phyloP scores from a whole-genome alignment of 2,113 vertebrate species.

The Prietella phreatophila region DNA sequence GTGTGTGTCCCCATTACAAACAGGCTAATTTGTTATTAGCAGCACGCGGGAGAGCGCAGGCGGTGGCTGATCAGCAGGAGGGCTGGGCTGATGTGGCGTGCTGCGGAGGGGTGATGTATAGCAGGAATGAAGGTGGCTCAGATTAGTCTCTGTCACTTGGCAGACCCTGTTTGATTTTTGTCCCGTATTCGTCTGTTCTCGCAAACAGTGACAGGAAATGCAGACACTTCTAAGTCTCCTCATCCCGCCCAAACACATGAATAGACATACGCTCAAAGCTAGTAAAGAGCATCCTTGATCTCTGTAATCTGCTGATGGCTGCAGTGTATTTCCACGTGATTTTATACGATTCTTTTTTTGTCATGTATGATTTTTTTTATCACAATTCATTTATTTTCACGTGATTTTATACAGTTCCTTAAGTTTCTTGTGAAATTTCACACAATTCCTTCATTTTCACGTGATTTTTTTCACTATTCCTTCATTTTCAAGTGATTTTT shows the following conservation, averaged over 20 bases:
- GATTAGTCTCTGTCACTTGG: slow-evolving; percentile 49
- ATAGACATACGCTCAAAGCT: slow-evolving; percentile 20
- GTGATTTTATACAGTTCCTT: no score
- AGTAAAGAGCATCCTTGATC: not conserved
- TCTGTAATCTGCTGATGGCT: not conserved
- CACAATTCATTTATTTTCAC: not conserved
- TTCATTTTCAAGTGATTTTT: no score
- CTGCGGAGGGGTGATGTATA: slow-evolving; percentile 39
- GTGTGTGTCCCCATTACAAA: no score
- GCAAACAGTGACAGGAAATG: slow-evolving; percentile 21
- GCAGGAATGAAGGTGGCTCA: slow-evolving; percentile 12
- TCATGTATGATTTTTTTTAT: not conserved
- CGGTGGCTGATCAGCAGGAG: slow-evolving; percentile 62
- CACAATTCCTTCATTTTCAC: not conserved
- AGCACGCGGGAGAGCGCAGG: slow-evolving; percentile 65
- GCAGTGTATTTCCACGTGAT: not conserved
- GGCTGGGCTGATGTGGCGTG: slow-evolving; percentile 43
- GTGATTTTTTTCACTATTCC: not conserved
- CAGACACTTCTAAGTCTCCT: not conserved
- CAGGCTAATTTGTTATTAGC: slow-evolving; percentile 79
- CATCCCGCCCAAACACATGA: slow-evolving; percentile 18
- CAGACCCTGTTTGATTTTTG: slow-evolving; percentile 41
- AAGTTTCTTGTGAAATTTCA: no score
- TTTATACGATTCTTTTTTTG: not conserved
- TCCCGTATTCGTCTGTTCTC: slow-evolving; percentile 11